These are phyloP conservation scores for Scaptomyza pallida DNA, from an alignment of 1,140 invertebrate species.

Conservation along the genomic window DNA sequence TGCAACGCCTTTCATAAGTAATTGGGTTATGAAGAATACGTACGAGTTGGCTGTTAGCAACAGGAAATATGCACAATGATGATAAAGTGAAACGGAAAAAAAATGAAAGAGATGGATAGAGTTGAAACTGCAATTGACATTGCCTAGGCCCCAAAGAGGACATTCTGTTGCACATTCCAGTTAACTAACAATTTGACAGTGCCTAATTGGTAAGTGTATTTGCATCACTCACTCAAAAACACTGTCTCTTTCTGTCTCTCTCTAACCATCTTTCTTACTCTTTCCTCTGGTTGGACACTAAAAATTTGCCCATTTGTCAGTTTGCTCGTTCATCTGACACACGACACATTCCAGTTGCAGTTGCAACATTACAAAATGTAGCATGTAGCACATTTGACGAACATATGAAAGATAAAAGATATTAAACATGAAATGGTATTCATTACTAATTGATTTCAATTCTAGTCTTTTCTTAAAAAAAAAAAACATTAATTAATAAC, in stretches of 20 bases:
- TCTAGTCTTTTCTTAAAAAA: no score
- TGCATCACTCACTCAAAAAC: neutral
- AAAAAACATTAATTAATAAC: no score
- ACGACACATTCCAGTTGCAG: conserved; percentile 4
- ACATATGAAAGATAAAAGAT: neutral
- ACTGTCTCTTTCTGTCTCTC: neutral
- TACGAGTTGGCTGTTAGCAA: neutral
- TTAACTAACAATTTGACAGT: conserved; percentile 49
- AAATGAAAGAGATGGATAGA: neutral
- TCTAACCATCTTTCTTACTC: neutral
- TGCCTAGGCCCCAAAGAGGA: neutral
- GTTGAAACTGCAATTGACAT: neutral
- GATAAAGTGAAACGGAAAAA: neutral
- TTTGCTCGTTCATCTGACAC: conserved; percentile 27
- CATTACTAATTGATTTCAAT: no score
- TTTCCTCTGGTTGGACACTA: neutral
- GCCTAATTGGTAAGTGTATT: conserved; percentile 50
- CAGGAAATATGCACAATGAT: neutral
- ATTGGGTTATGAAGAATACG: neutral
- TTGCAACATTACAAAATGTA: neutral
- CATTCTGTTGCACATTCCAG: conserved; percentile 28
- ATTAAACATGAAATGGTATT: no score
- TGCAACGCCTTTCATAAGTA: neutral
- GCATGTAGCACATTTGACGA: neutral
- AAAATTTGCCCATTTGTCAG: conserved; percentile 30